These are phyloP conservation scores for Apodemia mormo DNA, from an alignment of 2,888 invertebrate genomes.

Conservation along the genomic window DNA sequence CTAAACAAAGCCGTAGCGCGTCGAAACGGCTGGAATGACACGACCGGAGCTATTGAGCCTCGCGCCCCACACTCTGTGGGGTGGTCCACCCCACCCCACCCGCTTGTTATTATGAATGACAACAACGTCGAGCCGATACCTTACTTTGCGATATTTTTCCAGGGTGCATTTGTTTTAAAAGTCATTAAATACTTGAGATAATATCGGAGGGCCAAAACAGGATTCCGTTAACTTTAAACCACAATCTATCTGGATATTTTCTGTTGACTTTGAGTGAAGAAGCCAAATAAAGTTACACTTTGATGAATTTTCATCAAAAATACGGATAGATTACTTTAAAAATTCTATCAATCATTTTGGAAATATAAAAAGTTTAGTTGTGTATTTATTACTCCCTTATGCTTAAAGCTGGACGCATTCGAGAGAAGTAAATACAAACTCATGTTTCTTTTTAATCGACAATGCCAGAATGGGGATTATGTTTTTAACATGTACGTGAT, in stretches of 20 bases:
- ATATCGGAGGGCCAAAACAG: constrained; percentile 63
- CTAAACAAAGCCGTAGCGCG: constrained; percentile 53
- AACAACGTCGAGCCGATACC: constrained; percentile 72
- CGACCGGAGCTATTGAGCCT: constrained; percentile 68
- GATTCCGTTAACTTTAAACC: constrained; percentile 34
- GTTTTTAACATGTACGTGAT: no score
- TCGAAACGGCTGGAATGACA: constrained; percentile 53
- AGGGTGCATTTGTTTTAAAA: constrained; percentile 66
- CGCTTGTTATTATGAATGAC: constrained; percentile 77
- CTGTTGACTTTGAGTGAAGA: not conserved
- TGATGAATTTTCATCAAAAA: not conserved
- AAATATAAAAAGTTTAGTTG: not conserved
- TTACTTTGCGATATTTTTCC: constrained; percentile 69
- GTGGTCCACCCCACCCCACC: constrained; percentile 42
- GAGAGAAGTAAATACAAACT: no score
- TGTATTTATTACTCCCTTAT: not conserved
- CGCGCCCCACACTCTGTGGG: constrained; percentile 40
- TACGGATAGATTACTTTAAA: not conserved
- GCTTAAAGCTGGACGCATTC: no score
- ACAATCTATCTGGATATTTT: not conserved
- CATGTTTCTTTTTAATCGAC: no score
- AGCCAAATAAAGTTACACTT: not conserved
- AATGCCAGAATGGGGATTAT: no score
- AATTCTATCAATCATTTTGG: not conserved
- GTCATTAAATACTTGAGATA: constrained; percentile 75